A percentile compares a stretch with the other conserved stretches of the same genome.
Conservation (phyloP, 2,888 invertebrate genomes). For the Arrhopalites spinosus region DNA sequence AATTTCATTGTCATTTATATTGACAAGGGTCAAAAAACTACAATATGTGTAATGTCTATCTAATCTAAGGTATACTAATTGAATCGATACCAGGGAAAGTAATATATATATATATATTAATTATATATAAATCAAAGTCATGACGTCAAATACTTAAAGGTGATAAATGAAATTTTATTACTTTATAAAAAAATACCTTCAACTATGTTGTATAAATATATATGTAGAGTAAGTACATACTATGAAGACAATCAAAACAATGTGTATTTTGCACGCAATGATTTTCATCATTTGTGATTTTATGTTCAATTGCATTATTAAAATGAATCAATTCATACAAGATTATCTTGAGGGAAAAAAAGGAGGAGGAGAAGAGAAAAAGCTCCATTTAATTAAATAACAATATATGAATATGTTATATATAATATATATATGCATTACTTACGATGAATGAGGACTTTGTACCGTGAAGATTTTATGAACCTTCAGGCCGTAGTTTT, state of each 20-base stretch:
- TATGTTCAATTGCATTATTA: background rate
- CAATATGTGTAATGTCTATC: background rate
- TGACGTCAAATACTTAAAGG: slow-evolving; percentile 21
- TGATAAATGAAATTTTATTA: slow-evolving; percentile 13
- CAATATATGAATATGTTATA: background rate
- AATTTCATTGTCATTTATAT: background rate
- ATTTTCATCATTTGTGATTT: slow-evolving; percentile 15
- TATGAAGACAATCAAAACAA: slow-evolving; percentile 20
- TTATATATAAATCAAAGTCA: background rate
- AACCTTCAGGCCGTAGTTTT: background rate
- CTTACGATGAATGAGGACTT: no score
- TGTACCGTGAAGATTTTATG: background rate
- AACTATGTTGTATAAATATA: background rate
- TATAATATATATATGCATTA: no score
- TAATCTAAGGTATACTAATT: no score
- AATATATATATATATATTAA: background rate
- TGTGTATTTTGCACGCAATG: background rate
- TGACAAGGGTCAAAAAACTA: background rate
- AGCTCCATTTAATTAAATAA: background rate
- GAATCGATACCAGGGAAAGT: no score
- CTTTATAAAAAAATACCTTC: no score
- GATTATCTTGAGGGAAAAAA: background rate
- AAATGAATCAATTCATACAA: background rate
- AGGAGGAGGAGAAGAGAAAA: no score
- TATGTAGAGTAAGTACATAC: background rate